These are phyloP conservation scores for Hylaeus volcanicus DNA, from an alignment of 1,140 invertebrate genomes.

Conservation along the genomic window DNA sequence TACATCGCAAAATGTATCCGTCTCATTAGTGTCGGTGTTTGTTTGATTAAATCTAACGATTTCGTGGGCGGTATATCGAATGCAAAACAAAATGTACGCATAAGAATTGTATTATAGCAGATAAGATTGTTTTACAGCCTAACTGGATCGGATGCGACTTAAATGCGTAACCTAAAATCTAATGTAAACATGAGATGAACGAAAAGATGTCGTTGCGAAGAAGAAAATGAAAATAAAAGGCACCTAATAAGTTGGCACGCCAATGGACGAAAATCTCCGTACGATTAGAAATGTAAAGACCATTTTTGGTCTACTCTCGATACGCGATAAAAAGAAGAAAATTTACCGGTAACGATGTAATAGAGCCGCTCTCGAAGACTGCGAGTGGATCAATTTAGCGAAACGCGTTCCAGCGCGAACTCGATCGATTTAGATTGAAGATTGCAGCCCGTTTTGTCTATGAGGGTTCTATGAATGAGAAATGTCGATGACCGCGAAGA, in stretches of 20 bases:
- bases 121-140: too few species aligned
- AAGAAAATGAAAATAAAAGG: too few species aligned
- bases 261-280: constrained; percentile 11
- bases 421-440: constrained; percentile 18
- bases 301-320: constrained; percentile 7
- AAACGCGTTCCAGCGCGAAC: background rate
- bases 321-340: background rate
- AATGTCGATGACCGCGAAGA: constrained; percentile 53
- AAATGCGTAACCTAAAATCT: too few species aligned
- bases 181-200: too few species aligned
- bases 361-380: background rate
- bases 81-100: background rate
- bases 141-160: too few species aligned
- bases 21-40: background rate
- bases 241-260: background rate
- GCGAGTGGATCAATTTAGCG: background rate
- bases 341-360: background rate
- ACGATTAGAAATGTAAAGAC: constrained; percentile 18
- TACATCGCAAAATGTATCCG: background rate
- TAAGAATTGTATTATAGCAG: too few species aligned
- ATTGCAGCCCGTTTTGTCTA: background rate
- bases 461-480: constrained; percentile 41
- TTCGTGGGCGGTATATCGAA: background rate
- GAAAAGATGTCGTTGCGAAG: too few species aligned
- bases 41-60: too few species aligned